A percentile compares a stretch with the other conserved stretches of the same genome.
Evolutionary conservation across 1,140 invertebrate genomes (phyloP).

Genomic region (Brachionus koreanus): DNA sequence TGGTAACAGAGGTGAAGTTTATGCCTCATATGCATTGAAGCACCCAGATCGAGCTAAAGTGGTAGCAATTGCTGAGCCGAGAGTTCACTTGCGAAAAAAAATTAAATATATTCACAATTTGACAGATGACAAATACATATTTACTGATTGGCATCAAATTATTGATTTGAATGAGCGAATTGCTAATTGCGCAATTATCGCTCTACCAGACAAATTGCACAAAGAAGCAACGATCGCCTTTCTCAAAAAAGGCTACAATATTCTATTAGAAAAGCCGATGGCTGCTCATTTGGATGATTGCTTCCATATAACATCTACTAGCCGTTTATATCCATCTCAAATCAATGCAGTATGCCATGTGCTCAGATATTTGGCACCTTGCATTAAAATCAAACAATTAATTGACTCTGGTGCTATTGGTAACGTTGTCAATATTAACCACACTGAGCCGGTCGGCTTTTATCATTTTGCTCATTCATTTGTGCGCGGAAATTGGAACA

Average conservation of each 20-base stretch:
- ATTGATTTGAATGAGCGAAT: slow-evolving; percentile 48
- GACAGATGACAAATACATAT: slow-evolving; percentile 46
- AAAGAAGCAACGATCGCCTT: slow-evolving; percentile 59
- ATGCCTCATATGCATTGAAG: slow-evolving; percentile 50
- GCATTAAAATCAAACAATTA: slow-evolving; percentile 55
- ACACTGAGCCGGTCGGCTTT: slow-evolving; percentile 60
- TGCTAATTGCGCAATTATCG: slow-evolving; percentile 59
- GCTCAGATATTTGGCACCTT: slow-evolving; percentile 56
- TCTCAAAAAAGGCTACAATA: slow-evolving; percentile 60
- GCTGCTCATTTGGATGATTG: slow-evolving; percentile 58
- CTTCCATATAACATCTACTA: slow-evolving; percentile 54
- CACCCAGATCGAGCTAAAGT: slow-evolving; percentile 50
- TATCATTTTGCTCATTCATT: slow-evolving; percentile 62
- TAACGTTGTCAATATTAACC: slow-evolving; percentile 60
- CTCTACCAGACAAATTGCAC: slow-evolving; percentile 57
- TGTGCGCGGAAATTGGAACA: slow-evolving; percentile 61
- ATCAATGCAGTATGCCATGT: slow-evolving; percentile 59
- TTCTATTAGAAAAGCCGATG: slow-evolving; percentile 62
- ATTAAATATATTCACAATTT: slow-evolving; percentile 48
- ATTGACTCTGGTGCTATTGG: slow-evolving; percentile 58
- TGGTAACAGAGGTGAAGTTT: slow-evolving; percentile 55
- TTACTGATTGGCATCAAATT: slow-evolving; percentile 49
- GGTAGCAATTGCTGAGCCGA: slow-evolving; percentile 55
- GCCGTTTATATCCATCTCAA: slow-evolving; percentile 49
- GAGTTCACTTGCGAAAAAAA: slow-evolving; percentile 48